Evolutionary conservation across 2,113 vertebrate species (phyloP).

Genomic region (Brienomyrus brachyistius): DNA sequence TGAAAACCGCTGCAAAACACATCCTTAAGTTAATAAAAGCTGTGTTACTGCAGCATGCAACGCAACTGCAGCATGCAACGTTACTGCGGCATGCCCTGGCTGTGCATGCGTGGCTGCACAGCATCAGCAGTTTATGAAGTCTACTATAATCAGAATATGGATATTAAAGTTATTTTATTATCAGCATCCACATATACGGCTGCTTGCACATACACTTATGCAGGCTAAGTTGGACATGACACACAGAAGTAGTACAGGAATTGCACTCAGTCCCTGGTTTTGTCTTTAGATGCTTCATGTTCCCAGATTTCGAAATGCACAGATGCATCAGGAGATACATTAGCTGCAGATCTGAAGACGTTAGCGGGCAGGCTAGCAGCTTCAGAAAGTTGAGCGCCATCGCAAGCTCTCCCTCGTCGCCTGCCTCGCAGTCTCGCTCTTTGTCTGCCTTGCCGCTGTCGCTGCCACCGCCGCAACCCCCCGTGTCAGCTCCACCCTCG

Average conservation of each 20-base stretch:
- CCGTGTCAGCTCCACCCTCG: conserved; percentile 11
- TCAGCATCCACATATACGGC: background rate
- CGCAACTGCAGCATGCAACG: background rate
- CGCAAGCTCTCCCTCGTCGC: background rate
- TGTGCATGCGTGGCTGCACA: background rate
- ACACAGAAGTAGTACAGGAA: background rate
- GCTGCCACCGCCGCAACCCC: background rate
- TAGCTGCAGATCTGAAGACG: background rate
- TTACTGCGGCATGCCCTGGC: background rate
- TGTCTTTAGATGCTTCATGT: background rate
- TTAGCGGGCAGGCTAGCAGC: background rate
- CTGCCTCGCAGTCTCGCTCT: background rate
- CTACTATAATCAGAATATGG: background rate
- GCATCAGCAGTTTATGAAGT: background rate
- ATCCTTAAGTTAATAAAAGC: background rate
- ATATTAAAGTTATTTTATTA: background rate
- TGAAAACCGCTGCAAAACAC: background rate
- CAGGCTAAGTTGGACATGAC: background rate
- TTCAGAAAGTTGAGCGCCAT: background rate
- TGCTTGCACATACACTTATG: background rate
- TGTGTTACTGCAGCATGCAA: background rate
- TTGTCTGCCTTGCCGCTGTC: background rate
- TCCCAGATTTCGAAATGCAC: background rate
- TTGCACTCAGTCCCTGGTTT: background rate
- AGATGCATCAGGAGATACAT: background rate